Evolutionary conservation across 1,140 invertebrate genomes (phyloP).

Genomic region (Drosophila subobscura): DNA sequence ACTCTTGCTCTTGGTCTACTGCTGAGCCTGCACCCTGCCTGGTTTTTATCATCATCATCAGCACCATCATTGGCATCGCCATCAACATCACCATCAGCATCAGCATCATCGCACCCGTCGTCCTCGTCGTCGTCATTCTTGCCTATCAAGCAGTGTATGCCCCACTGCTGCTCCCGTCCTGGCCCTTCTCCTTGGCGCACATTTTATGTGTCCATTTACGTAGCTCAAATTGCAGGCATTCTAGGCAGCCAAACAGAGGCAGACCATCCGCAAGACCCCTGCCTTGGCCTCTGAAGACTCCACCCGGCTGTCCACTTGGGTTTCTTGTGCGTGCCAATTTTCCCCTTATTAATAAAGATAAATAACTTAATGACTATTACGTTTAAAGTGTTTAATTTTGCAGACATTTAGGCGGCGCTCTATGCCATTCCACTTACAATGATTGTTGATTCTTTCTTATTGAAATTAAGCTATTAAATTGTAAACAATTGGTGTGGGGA

Average conservation of each 20-base stretch:
- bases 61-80: constrained; percentile 35
- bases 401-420: constrained; percentile 56
- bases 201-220: constrained; percentile 82
- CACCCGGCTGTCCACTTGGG: constrained; percentile 36
- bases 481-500: neutral
- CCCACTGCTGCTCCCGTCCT: neutral
- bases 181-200: constrained; percentile 28
- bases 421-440: constrained; percentile 8
- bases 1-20: constrained; percentile 9
- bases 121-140: too few relatives aligned
- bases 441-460: constrained; percentile 22
- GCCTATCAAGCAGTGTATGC: constrained; percentile 15
- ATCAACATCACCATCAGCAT: neutral
- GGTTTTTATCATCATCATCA: constrained; percentile 64
- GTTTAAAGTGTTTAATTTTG: constrained; percentile 77
- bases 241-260: constrained; percentile 51
- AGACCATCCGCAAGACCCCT: constrained; percentile 15
- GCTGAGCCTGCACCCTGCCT: constrained; percentile 48
- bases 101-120: neutral
- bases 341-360: constrained; percentile 82
- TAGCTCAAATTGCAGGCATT: constrained; percentile 72
- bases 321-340: constrained; percentile 80
- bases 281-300: constrained; percentile 2
- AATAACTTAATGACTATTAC: constrained; percentile 81
- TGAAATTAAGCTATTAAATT: constrained; percentile 47